Base-by-base conservation (phyloP, 2,888 invertebrate species). In the Drosophila sordidula region DNA sequence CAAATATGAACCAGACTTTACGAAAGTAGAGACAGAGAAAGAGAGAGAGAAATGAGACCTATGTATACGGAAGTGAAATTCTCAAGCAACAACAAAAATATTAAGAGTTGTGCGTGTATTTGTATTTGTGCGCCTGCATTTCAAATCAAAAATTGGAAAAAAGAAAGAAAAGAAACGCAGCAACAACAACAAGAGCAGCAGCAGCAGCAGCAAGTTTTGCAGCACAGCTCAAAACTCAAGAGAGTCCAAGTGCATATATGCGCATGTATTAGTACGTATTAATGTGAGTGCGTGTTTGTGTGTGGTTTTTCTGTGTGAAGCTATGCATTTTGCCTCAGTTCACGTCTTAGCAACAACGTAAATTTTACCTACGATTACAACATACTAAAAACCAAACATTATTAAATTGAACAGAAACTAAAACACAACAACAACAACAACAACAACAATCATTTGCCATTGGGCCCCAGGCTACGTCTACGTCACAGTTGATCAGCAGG, bases 51-150 rank as follows among this genome's bases (percentile, higher is more conserved):
- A 59, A 77, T 63, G 70, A 59, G 52, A 69, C 62, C 64, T 69
- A 78, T 50, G 65, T 44, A 64, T 83, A 85, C 90, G 88, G 88
- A 89, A 89, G 88, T 89, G 88, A 87, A 90, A 89, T 85, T 89
- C 89, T 85, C 74, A 75, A 74, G 56, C 54, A 69, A 66, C 55
- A 67, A 51, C 61, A 34, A 58, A 64, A 64, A 59, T 49, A 34
- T 68, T 64, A 64, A 68, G 39, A 75, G 61, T 47, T 57, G 49
- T 64, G 45, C 46, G 39, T 61, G 51, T 67, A 42, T 71, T 38
- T 68, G 54, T 57, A n/a, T 51, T 46, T 22, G 51, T 65, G 58
- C 51, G 58, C 51, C 51, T 78, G 71, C 75, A 75, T 77, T 78
- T 72, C 52, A 73, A 77, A 73, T 62, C 51, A 68, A 69, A 72